Conservation (phyloP, 2,797 vertebrate genomes). For the Huso huso region DNA sequence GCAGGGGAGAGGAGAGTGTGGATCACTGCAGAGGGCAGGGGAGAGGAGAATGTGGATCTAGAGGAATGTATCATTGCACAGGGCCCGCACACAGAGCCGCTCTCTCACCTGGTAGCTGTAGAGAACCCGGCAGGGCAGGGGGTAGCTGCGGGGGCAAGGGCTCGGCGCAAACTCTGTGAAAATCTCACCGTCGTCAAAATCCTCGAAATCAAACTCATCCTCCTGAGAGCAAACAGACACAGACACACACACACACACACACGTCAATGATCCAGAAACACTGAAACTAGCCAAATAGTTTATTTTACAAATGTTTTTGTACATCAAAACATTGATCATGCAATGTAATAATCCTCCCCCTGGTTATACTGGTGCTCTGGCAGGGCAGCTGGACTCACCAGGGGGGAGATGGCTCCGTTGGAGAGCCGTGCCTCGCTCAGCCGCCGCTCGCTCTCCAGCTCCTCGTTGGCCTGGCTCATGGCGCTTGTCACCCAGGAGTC, state of each 20-base stretch:
- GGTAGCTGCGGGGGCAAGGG: constrained; percentile 48
- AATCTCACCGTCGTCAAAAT: constrained; percentile 68
- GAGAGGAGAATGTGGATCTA: background rate
- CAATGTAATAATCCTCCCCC: background rate
- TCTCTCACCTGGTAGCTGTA: constrained; percentile 69
- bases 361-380: background rate
- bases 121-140: constrained; percentile 68
- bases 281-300: too few relatives aligned
- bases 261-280: too few relatives aligned
- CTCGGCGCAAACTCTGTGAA: constrained; percentile 50
- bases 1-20: too few relatives aligned
- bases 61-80: background rate
- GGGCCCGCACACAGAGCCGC: too few relatives aligned
- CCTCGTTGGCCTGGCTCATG: constrained; percentile 61
- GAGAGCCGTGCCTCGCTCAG: constrained; percentile 68
- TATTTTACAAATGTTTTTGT: too few relatives aligned
- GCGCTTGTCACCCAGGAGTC: constrained; percentile 58
- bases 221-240: constrained; percentile 34
- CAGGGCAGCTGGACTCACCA: constrained; percentile 15
- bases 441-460: constrained; percentile 63
- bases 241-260: background rate
- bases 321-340: too few relatives aligned
- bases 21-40: background rate
- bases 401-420: constrained; percentile 56
- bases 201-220: constrained; percentile 76